Base-by-base conservation (phyloP, 2,113 vertebrate species). In the Sula dactylatra region DNA sequence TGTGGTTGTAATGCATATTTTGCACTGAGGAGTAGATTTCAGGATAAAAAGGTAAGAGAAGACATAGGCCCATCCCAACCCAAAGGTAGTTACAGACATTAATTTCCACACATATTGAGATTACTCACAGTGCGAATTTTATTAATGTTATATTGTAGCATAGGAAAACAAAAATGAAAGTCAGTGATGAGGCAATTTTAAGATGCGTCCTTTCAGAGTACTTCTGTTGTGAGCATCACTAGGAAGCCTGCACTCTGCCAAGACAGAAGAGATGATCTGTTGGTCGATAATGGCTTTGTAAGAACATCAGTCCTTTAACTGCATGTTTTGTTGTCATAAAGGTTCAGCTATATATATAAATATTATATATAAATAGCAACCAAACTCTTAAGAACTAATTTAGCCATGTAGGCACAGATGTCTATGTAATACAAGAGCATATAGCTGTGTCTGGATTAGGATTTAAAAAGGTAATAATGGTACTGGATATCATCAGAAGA, bases 341-440 rank as follows among this genome's bases (percentile, higher is more conserved):
- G 4, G 6, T 27, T 86, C 79, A 93, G 29, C 55, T 77, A 38
- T 80, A 16, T 88, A 79, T 49, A 64, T 49, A 92, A 93, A 69
- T 80, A 47, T 67, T 47, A 80, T 24, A 82, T 47, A 61, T 58
- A 89, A 86, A 96, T 20, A 62, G 70, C 82, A 95, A 86, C 10
- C 27, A 96, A 89, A 93, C 55, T 84, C 73, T 62, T 47, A 94
- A 54, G 74, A 93, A 87, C 71, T 82, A 54, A 87, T 94, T 95
- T 84, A 93, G 66, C 70, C 44, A 71, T 0, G 0, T 6, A 91
- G 42, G n/a, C 72, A 82, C 80, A 88, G 86, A 74, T 81, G 80
- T 29, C 74, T n/a, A 69, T 38, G 52, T 59, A 88, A 65, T 32
- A 74, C 5, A 77, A 8, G 42, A 93, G 45, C 27, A 36, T 25